Evolutionary conservation across 2,113 vertebrate genomes (phyloP), one percentile per base, ranked within the genome.

Genomic region (Pseudolaguvia tuberculata): DNA sequence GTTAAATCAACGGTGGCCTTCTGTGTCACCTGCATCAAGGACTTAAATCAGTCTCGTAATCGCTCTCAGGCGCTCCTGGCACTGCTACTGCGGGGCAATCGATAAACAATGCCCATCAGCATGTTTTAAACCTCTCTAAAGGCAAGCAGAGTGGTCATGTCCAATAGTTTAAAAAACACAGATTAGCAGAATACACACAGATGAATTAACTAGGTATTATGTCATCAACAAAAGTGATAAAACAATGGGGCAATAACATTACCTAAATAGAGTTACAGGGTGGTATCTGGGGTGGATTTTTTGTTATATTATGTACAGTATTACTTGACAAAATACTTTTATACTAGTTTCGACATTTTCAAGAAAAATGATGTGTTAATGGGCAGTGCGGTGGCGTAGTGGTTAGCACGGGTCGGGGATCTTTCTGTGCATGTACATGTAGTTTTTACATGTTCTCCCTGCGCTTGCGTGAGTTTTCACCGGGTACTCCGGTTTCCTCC

Each of bases 1-100:
- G 59, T 81, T 72, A 79, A 78, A 70, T 81, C 70, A 65, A 59
- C 62, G 68, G 48, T 52, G 71, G 77, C 77, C 57, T 71, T 52
- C 72, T 55, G 52, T 71, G 65, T 79, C 74, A 79, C 66, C 48
- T 52, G 55, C 70, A 48, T 68, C 72, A 59, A 47, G 42, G 66
- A 63, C 51, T 57, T 58, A 70, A 65, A 78, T 72, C 74, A 76
- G 74, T 72, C 69, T 67, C 2, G 61, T 73, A 72, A 67, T 73
- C 61, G 61, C 71, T 73, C n/a, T 51, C 62, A 51, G 29, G 2
- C 70, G 57, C 67, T 48, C 58, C 61, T 42, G 39, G 58, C 76
- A 66, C 48, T 10, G 35, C 25, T 75, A 42, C 63, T 75, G 62
- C 63, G 57, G n/a, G 67, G 63, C 61, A 21, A 66, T 75, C 73